Evolutionary conservation across 2,113 vertebrate species (phyloP).

Genomic region (Paedocypris sp.): DNA sequence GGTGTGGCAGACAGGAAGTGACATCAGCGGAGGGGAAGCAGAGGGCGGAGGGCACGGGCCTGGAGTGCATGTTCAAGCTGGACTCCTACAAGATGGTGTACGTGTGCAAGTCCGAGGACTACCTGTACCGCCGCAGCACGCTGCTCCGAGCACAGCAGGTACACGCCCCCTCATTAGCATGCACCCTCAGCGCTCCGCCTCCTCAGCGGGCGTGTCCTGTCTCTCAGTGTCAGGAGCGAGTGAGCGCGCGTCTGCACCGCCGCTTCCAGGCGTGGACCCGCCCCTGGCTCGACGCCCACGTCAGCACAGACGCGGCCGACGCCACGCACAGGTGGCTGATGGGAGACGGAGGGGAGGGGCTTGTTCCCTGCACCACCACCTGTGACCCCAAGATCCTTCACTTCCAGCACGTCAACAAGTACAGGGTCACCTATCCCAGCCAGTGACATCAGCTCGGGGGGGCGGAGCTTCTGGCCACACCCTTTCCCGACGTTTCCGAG

Average conservation of each 20-base stretch:
- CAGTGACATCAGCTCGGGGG: constrained; percentile 51
- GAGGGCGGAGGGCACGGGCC: constrained; percentile 70
- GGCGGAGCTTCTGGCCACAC: too few relatives aligned
- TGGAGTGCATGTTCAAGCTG: constrained; percentile 96
- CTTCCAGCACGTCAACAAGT: constrained; percentile 91
- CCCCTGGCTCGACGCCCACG: constrained; percentile 83
- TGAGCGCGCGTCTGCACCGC: constrained; percentile 85
- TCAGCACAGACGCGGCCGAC: constrained; percentile 80
- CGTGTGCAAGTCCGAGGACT: constrained; percentile 96
- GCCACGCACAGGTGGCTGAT: constrained; percentile 84
- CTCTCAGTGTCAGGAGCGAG: constrained; percentile 81
- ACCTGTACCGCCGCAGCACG: constrained; percentile 95
- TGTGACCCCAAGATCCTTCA: constrained; percentile 79
- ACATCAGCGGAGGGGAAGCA: constrained; percentile 76
- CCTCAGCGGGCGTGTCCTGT: too few relatives aligned
- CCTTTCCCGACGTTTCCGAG: too few relatives aligned
- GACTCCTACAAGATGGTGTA: constrained; percentile 99
- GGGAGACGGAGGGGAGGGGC: constrained; percentile 81
- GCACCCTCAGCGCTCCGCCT: neutral
- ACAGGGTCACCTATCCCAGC: constrained; percentile 78
- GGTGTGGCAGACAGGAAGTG: constrained; percentile 82
- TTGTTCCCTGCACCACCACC: constrained; percentile 83
- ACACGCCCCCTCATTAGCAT: too few relatives aligned
- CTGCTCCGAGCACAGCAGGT: constrained; percentile 92
- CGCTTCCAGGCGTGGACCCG: constrained; percentile 88